phyloP scores from a whole-genome alignment of 2,888 invertebrate genomes.

The Spodoptera exigua region DNA sequence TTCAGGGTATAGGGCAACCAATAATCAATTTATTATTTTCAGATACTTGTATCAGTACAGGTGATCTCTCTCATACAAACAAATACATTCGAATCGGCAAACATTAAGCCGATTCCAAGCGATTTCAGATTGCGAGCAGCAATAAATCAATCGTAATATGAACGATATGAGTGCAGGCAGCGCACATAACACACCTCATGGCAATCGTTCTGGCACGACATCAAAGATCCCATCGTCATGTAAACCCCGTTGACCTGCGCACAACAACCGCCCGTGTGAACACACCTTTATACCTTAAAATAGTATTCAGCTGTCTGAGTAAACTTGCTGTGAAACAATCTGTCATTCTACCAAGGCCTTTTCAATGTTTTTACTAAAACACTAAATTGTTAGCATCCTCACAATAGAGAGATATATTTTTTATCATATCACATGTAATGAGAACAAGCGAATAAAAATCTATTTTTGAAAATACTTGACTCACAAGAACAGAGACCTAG shows the following conservation, averaged over 20 bases:
- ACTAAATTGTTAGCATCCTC: not conserved
- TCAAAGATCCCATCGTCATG: slow-evolving; percentile 57
- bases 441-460: slow-evolving; percentile 22
- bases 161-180: slow-evolving; percentile 57
- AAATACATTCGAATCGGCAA: slow-evolving; percentile 44
- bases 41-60: slow-evolving; percentile 24
- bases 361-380: not conserved
- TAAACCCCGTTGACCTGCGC: slow-evolving; percentile 64
- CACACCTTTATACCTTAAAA: slow-evolving; percentile 59
- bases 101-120: slow-evolving; percentile 43
- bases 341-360: slow-evolving; percentile 23
- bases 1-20: no score
- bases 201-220: slow-evolving; percentile 62
- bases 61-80: slow-evolving; percentile 36
- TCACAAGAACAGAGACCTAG: slow-evolving; percentile 33
- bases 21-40: slow-evolving; percentile 2
- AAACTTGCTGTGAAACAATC: slow-evolving; percentile 23
- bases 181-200: slow-evolving; percentile 37
- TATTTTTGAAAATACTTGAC: slow-evolving; percentile 29
- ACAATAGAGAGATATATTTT: slow-evolving; percentile 1
- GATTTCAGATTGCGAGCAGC: slow-evolving; percentile 39
- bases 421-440: slow-evolving; percentile 20
- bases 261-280: slow-evolving; percentile 41
- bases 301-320: slow-evolving; percentile 56
- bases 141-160: slow-evolving; percentile 57